phyloP scores from a whole-genome alignment of 1,140 invertebrate species.

The Cotesia chilonis region DNA sequence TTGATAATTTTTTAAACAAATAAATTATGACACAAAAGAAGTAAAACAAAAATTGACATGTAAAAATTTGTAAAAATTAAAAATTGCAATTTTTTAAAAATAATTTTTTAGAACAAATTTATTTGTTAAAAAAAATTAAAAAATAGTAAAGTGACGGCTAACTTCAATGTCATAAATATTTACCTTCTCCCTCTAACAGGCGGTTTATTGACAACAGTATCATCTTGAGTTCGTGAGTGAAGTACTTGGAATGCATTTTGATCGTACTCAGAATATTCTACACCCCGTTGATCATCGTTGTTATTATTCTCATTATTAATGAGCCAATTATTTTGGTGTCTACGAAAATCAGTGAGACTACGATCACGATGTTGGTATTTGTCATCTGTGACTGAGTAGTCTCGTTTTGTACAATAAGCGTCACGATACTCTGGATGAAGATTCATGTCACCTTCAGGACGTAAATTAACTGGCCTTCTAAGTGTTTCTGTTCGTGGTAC shows the following conservation, averaged over 20 bases:
- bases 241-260: slow-evolving; percentile 58
- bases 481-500: slow-evolving; percentile 51
- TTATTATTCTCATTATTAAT: slow-evolving; percentile 52
- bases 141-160: no score
- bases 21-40: no score
- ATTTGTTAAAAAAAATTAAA: not conserved
- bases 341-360: slow-evolving; percentile 50
- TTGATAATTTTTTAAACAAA: no score
- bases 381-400: slow-evolving; percentile 33
- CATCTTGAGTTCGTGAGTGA: slow-evolving; percentile 54
- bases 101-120: not conserved
- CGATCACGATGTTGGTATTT: slow-evolving; percentile 46
- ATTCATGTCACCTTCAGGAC: slow-evolving; percentile 60
- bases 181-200: slow-evolving; percentile 53
- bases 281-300: slow-evolving; percentile 50
- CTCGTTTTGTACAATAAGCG: slow-evolving; percentile 47
- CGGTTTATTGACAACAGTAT: slow-evolving; percentile 54
- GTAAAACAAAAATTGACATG: no score
- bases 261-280: slow-evolving; percentile 46
- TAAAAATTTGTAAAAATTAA: no score
- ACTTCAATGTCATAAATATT: not conserved
- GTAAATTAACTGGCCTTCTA: slow-evolving; percentile 55
- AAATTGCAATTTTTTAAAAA: no score
- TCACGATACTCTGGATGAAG: slow-evolving; percentile 66
- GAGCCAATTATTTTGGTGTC: slow-evolving; percentile 54